These are phyloP conservation scores for Pyrgilauda ruficollis DNA, from an alignment of 2,113 vertebrate species.

Conservation along the genomic window DNA sequence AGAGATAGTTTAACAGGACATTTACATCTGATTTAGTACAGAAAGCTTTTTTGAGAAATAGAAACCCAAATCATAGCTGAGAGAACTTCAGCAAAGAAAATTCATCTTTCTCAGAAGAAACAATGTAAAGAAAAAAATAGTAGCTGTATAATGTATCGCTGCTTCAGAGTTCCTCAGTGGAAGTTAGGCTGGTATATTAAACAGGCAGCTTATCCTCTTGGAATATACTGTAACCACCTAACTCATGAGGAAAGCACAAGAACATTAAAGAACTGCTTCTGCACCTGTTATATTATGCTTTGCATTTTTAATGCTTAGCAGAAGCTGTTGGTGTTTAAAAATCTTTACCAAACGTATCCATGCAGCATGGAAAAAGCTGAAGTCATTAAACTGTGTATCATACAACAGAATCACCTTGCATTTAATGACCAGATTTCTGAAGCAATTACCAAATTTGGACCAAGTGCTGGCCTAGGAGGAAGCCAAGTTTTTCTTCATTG, in stretches of 20 bases:
- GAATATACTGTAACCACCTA: not conserved
- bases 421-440: slow-evolving; percentile 38
- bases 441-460: slow-evolving; percentile 22
- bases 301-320: slow-evolving; percentile 42
- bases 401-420: not conserved
- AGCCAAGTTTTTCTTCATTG: not conserved
- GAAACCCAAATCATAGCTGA: not conserved
- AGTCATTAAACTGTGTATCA: not conserved
- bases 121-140: not conserved
- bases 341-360: not conserved
- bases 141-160: not conserved
- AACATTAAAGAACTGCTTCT: slow-evolving; percentile 29
- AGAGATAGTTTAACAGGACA: not conserved
- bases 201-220: not conserved
- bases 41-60: not conserved
- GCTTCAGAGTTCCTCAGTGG: not conserved
- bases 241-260: not conserved
- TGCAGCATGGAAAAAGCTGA: not conserved
- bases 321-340: slow-evolving; percentile 20
- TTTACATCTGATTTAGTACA: not conserved
- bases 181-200: not conserved
- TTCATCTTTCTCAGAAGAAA: not conserved
- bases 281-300: not conserved
- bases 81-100: not conserved
- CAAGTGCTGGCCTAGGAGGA: not conserved